Conservation (phyloP, 2,888 invertebrate species). For the Andrena camellia region DNA sequence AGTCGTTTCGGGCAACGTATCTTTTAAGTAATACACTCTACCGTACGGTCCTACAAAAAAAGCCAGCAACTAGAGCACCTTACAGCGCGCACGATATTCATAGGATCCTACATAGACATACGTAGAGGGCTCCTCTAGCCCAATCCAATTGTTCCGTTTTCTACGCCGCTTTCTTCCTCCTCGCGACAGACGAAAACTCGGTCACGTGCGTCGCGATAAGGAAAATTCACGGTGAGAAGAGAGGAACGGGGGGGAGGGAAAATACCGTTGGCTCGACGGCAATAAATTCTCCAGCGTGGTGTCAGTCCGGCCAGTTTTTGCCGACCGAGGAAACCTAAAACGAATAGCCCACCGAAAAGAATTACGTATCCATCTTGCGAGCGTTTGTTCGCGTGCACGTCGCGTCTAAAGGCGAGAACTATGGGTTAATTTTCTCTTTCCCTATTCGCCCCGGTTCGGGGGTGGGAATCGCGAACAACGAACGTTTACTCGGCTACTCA, state of each 20-base stretch:
- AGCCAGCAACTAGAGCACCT: neutral
- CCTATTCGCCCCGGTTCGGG: neutral
- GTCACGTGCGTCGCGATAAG: conserved; percentile 63
- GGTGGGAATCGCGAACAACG: neutral
- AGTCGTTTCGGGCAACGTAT: conserved; percentile 29
- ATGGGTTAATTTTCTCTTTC: neutral
- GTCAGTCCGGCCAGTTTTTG: conserved; percentile 42
- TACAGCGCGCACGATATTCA: neutral
- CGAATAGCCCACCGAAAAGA: conserved; percentile 24
- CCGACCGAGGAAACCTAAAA: conserved; percentile 27
- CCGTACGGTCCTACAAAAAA: neutral
- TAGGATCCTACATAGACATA: neutral
- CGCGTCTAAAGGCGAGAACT: too few species aligned
- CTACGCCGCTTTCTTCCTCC: neutral
- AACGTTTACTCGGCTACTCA: conserved; percentile 19
- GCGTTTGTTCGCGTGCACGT: conserved; percentile 18
- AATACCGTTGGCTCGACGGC: conserved; percentile 28
- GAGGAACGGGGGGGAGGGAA: conserved; percentile 16
- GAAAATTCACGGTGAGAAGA: conserved; percentile 54
- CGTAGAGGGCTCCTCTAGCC: neutral
- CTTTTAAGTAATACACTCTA: neutral
- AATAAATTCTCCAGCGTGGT: conserved; percentile 47
- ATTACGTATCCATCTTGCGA: conserved; percentile 23
- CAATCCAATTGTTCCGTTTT: neutral
- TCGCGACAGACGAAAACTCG: conserved; percentile 50